Conservation (phyloP, 2,113 vertebrate species). For the Tonatia bakeri region DNA sequence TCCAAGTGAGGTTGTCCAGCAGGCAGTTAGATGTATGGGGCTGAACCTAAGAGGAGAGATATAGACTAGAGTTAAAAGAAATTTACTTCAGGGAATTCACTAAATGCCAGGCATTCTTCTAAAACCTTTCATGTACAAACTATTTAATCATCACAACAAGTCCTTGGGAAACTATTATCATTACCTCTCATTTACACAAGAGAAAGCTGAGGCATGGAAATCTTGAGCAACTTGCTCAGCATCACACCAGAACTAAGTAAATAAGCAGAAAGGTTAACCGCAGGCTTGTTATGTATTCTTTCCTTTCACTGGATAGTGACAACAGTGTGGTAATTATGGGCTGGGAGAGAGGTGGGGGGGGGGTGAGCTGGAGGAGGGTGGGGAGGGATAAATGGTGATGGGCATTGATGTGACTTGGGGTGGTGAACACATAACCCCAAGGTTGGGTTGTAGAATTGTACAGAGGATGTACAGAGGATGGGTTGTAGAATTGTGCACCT, state of each 20-base stretch:
- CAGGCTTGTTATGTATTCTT: background rate
- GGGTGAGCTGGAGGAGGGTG: no score
- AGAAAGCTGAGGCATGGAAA: background rate
- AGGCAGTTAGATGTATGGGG: background rate
- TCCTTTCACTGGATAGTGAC: background rate
- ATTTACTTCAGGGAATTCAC: background rate
- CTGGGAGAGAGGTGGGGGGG: no score
- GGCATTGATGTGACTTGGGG: no score
- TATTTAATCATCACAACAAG: background rate
- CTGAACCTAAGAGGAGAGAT: background rate
- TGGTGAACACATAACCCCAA: no score
- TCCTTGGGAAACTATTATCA: background rate
- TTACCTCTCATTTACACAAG: background rate
- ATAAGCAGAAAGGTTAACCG: background rate
- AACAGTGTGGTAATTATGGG: no score
- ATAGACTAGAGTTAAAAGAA: background rate
- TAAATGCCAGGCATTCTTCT: background rate
- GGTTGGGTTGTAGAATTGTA: no score
- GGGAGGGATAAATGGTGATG: no score
- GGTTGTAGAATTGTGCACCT: no score
- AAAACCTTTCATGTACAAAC: background rate
- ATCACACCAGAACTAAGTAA: background rate
- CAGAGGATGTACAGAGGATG: no score
- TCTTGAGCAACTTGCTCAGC: background rate
- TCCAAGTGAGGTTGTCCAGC: background rate